Base-by-base conservation (phyloP, 2,113 vertebrate genomes). In the Lycocorax pyrrhopterus region DNA sequence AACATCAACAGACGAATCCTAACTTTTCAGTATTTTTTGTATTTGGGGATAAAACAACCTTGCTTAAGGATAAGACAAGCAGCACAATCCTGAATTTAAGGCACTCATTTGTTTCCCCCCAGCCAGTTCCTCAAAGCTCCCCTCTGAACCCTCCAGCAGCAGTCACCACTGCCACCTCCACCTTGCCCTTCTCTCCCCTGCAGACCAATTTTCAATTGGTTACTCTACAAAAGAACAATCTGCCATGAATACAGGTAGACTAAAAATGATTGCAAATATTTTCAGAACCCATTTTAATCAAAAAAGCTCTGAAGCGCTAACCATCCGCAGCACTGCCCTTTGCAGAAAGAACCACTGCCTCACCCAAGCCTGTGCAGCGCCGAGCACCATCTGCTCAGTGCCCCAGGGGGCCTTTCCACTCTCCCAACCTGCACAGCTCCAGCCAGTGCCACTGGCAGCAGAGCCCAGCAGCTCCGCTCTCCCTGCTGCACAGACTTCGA, bases 401-500 rank as follows among this genome's bases (percentile, higher is more conserved):
- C 79, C 56, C 19, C 5, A 2, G 22, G 56, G 56, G 22, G 23
- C n/a, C 62, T 2, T 53, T 33, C 75, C 53, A 71, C 33, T 53
- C 63, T 32, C 66, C 27, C 58, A 52, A 17, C 44, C 15, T 15
- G 11, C 46, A 9, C 59, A 15, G 59, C 72, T 74, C 55, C 59
- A 27, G 58, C 27, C 10, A 19, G 12, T 6, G 80, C n/a, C 75
- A 59, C 79, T 2, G 0, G 35, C 58, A 49, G 32, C 1, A 1
- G 9, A 8, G 23, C 59, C 66, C 41, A 33, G 17, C 41, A 6
- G 69, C 30, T 13, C 74, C 1, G 1, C 9, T 0, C 30, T 64
- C 84, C 43, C 69, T 56, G 52, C 44, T 0, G 0, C 66, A 47
- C 49, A 16, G 16, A 13, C 9, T 2, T 16, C 0, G 20, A 67